phyloP scores from a whole-genome alignment of 2,113 vertebrate species.

The Lycaon pictus region DNA sequence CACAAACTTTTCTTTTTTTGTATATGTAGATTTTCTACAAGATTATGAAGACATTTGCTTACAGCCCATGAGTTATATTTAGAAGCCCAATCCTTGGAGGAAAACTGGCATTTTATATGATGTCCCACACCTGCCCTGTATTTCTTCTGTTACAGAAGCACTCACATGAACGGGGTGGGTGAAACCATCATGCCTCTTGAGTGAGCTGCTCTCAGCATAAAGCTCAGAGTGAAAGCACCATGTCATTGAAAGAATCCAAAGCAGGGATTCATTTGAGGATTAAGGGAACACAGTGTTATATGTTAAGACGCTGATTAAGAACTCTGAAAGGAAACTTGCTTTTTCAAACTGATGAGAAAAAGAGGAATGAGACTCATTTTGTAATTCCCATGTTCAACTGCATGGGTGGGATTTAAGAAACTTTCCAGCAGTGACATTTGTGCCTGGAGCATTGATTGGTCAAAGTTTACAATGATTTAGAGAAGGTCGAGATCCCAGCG shows the following conservation, averaged over 20 bases:
- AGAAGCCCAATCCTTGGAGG: not conserved
- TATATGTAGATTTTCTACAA: not conserved
- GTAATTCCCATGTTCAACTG: not conserved
- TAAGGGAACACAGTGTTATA: not conserved
- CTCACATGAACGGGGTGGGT: not conserved
- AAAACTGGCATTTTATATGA: not conserved
- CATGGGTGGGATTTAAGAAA: not conserved
- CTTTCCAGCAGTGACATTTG: not conserved
- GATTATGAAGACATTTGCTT: not conserved
- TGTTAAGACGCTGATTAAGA: not conserved
- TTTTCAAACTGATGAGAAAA: not conserved
- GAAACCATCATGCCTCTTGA: not conserved
- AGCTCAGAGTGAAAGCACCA: not conserved
- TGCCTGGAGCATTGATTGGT: not conserved
- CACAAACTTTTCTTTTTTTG: not conserved
- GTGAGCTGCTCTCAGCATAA: not conserved
- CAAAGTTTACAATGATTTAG: not conserved
- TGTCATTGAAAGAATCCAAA: not conserved
- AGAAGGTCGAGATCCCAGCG: not conserved
- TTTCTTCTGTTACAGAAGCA: not conserved
- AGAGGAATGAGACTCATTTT: not conserved
- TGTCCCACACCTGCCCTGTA: too few relatives aligned
- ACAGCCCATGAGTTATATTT: not conserved
- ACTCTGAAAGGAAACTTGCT: not conserved
- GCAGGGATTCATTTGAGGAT: not conserved